Evolutionary conservation across 2,888 invertebrate species (phyloP), one percentile per base, ranked within the genome.

Genomic region (Pheosia tremula): DNA sequence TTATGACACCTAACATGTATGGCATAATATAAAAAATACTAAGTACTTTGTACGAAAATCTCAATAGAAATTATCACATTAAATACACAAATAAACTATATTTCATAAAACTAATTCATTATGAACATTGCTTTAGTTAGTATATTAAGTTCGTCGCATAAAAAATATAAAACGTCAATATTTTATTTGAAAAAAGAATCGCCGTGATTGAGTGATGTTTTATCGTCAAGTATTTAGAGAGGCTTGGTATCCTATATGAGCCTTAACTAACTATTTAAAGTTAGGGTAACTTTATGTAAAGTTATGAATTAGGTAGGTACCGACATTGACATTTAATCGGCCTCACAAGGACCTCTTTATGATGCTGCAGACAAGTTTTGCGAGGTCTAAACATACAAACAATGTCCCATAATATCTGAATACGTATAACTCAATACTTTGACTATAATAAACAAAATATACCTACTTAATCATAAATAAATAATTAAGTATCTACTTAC

Each of bases 11-110:
- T 72, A 77, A 68, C 58, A 71, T 71, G 61, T 82, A 87, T 87
- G 85, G 83, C 85, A 83, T 83, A 24, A 24, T 24, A 83, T 69
- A 80, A 73, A 73, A 76, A 79, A 79, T 71, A 79, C 77, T 85
- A 84, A 85, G 87, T 87, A 88, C 85, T 88, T 89, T 88, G 89
- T 88, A 89, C 88, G 89, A 78, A 82, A 79, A 80, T 77, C 78
- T 80, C 77, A 74, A 66, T 71, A 71, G 64, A 56, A 74, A 63
- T 75, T 82, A 84, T 83, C 83, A 84, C 80, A 79, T 78, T 45
- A 70, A 71, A 72, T 75, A 75, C 61, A 74, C 72, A 72, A 24
- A 60, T 59, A 53, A 64, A 57, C 47, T 24, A 13, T 8, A 39
- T 8, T 55, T 37, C 53, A 53, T 53, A 58, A 56, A 38, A 39